These are phyloP conservation scores for Leptinotarsa lineolata DNA, from an alignment of 1,140 invertebrate genomes.

Conservation along the genomic window DNA sequence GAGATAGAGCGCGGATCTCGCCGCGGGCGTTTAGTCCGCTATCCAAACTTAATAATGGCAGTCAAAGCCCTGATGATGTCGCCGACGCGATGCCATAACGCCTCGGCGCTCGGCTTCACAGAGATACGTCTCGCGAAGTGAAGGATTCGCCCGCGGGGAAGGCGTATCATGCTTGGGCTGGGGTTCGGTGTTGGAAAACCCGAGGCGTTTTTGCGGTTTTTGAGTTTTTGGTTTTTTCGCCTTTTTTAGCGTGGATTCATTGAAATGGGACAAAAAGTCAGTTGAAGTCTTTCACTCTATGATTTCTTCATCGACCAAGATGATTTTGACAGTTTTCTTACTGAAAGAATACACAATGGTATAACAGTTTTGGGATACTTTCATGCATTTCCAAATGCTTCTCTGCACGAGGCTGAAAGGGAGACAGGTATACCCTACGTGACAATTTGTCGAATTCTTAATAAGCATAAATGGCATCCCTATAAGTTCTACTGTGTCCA, in stretches of 20 bases:
- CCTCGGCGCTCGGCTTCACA: constrained; percentile 13
- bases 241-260: not conserved
- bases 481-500: no score
- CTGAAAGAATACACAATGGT: no score
- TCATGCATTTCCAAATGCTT: no score
- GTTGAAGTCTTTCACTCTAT: not conserved
- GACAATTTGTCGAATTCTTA: no score
- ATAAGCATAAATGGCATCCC: no score
- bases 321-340: no score
- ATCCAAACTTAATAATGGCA: constrained; percentile 55
- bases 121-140: not conserved
- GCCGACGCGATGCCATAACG: constrained; percentile 20
- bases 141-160: constrained; percentile 1
- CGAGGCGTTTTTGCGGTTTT: not conserved
- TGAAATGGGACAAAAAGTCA: not conserved
- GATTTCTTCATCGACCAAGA: no score
- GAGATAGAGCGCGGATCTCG: constrained; percentile 32
- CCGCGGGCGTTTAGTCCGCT: constrained; percentile 51
- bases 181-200: not conserved
- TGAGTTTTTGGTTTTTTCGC: not conserved
- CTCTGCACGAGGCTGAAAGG: no score
- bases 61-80: constrained; percentile 44
- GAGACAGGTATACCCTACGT: no score
- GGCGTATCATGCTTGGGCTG: not conserved
- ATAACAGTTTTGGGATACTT: no score